Evolutionary conservation across 2,888 invertebrate genomes (phyloP).

Genomic region (Boloria euphrosyne): DNA sequence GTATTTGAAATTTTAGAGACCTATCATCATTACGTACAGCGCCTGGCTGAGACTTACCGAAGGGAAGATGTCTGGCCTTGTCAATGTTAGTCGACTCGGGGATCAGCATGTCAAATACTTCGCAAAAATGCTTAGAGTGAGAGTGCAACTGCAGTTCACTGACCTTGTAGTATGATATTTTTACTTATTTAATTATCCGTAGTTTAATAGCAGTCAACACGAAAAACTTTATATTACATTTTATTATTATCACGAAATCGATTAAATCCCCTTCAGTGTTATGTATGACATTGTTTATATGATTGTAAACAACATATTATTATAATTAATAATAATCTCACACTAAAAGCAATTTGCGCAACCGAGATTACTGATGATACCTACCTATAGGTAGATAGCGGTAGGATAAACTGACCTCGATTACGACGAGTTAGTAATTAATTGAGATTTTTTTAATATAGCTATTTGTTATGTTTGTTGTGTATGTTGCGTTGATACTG

Average conservation of each 20-base stretch:
- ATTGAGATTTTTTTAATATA: no score
- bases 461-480: no score
- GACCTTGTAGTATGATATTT: conserved; percentile 57
- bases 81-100: conserved; percentile 69
- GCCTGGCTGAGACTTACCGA: conserved; percentile 74
- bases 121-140: conserved; percentile 72
- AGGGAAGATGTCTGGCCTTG: conserved; percentile 74
- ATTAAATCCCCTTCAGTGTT: no score
- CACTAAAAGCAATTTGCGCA: no score
- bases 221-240: background rate
- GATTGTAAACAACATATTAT: no score
- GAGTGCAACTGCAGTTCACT: conserved; percentile 64
- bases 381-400: no score
- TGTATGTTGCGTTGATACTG: no score
- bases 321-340: no score
- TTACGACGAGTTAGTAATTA: no score
- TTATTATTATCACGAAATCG: background rate
- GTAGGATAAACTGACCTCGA: no score
- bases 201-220: background rate
- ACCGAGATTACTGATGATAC: no score
- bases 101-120: conserved; percentile 73
- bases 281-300: no score
- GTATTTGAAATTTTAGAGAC: conserved; percentile 58
- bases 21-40: conserved; percentile 73
- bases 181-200: background rate